These are phyloP conservation scores for Drosophila setifemur DNA, from an alignment of 1,140 invertebrate species.

Conservation along the genomic window DNA sequence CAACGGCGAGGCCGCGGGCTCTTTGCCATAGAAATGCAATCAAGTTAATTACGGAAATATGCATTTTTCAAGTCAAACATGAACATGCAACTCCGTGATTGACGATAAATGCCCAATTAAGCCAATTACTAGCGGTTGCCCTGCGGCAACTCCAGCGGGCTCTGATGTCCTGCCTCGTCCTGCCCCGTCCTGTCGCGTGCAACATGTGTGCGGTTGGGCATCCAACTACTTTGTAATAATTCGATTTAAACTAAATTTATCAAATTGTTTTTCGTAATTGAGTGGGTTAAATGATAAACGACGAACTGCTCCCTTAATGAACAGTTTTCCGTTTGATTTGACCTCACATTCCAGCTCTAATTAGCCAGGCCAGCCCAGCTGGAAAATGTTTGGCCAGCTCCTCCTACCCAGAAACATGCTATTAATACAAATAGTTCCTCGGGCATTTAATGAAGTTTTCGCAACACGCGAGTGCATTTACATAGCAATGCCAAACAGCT, in stretches of 20 bases:
- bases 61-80: conserved; percentile 42
- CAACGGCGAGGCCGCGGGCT: not conserved
- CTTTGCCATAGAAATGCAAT: conserved; percentile 61
- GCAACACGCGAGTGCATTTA: conserved; percentile 15
- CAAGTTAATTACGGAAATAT: conserved; percentile 64
- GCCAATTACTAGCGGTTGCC: conserved; percentile 55
- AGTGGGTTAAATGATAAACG: conserved; percentile 30
- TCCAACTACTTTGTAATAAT: conserved; percentile 33
- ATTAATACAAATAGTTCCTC: conserved; percentile 28
- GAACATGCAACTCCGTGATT: conserved; percentile 44
- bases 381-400: not conserved
- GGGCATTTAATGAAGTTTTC: conserved; percentile 26
- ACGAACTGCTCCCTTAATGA: conserved; percentile 10
- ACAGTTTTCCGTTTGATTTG: conserved; percentile 30
- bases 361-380: conserved; percentile 23
- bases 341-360: conserved; percentile 9
- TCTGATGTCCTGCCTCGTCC: not conserved
- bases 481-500: conserved; percentile 18
- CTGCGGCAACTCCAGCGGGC: conserved; percentile 3
- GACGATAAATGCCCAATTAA: conserved; percentile 75
- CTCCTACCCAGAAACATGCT: not conserved
- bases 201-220: conserved; percentile 24
- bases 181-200: conserved; percentile 31
- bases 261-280: conserved; percentile 38
- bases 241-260: conserved; percentile 41